These are phyloP conservation scores for Nemapogon koenigi DNA, from an alignment of 2,888 invertebrate genomes.

Conservation along the genomic window DNA sequence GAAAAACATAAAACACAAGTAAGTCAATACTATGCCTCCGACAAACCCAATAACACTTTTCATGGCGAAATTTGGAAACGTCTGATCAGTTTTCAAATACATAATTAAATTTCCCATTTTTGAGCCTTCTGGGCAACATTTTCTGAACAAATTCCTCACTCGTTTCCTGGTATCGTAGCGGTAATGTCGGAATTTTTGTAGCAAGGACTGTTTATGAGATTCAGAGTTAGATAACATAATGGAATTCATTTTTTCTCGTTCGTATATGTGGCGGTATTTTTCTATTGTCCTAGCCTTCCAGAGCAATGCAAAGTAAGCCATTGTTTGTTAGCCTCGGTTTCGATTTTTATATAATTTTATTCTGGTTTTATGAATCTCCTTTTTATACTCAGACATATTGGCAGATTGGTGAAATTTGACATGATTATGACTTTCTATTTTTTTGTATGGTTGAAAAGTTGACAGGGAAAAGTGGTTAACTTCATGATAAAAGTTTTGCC, in stretches of 20 bases:
- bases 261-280: conserved; percentile 48
- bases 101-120: conserved; percentile 31
- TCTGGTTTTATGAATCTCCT: background rate
- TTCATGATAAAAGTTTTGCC: too few relatives aligned
- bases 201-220: conserved; percentile 41
- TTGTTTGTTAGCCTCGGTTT: conserved; percentile 19
- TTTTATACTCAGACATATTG: too few relatives aligned
- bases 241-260: conserved; percentile 65
- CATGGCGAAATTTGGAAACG: conserved; percentile 60
- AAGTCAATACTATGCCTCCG: conserved; percentile 69
- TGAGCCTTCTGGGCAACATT: conserved; percentile 41
- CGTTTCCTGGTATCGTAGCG: conserved; percentile 40
- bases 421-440: too few relatives aligned
- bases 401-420: too few relatives aligned
- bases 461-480: too few relatives aligned
- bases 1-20: conserved; percentile 71
- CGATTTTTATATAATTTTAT: background rate
- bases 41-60: conserved; percentile 72
- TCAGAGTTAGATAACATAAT: conserved; percentile 44
- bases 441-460: too few relatives aligned
- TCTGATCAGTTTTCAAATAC: conserved; percentile 50
- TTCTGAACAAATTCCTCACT: conserved; percentile 36
- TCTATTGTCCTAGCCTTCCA: conserved; percentile 62
- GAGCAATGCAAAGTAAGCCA: conserved; percentile 64
- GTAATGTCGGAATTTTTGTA: conserved; percentile 52